A percentile compares a stretch with the other conserved stretches of the same genome.
Conservation (phyloP, 2,888 invertebrate genomes). For the Podabrus alpinus region DNA sequence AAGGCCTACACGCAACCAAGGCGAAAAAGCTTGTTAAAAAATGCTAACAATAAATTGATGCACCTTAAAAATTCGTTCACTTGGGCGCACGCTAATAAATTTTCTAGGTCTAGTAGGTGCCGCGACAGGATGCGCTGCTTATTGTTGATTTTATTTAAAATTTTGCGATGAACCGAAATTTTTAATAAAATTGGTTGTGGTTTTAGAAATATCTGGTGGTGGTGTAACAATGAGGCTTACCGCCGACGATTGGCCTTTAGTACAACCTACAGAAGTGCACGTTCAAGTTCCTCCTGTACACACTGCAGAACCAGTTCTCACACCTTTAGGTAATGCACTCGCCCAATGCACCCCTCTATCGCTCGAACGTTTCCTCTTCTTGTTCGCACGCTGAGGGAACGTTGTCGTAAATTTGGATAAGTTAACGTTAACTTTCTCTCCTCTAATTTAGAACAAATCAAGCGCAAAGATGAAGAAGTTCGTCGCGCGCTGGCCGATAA, state of each 20-base stretch:
- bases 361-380: neutral
- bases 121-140: neutral
- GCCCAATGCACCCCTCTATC: neutral
- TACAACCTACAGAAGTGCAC: slow-evolving; percentile 75
- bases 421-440: neutral
- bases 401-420: neutral
- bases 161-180: slow-evolving; percentile 18
- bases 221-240: slow-evolving; percentile 61
- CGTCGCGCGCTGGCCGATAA: slow-evolving; percentile 72
- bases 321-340: slow-evolving; percentile 67
- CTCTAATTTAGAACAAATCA: slow-evolving; percentile 67
- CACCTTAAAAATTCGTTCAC: neutral
- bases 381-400: neutral
- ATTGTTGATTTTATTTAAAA: neutral
- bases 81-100: neutral
- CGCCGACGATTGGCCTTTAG: slow-evolving; percentile 65
- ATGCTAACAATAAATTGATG: neutral
- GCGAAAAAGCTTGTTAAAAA: too few relatives aligned
- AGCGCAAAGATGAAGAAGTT: slow-evolving; percentile 73
- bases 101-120: neutral
- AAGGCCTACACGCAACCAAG: too few relatives aligned
- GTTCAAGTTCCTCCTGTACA: slow-evolving; percentile 74
- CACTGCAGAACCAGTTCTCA: slow-evolving; percentile 76
- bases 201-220: slow-evolving; percentile 47
- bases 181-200: slow-evolving; percentile 18